Evolutionary conservation across 2,797 vertebrate species (phyloP).

Genomic region (Tinamus major): DNA sequence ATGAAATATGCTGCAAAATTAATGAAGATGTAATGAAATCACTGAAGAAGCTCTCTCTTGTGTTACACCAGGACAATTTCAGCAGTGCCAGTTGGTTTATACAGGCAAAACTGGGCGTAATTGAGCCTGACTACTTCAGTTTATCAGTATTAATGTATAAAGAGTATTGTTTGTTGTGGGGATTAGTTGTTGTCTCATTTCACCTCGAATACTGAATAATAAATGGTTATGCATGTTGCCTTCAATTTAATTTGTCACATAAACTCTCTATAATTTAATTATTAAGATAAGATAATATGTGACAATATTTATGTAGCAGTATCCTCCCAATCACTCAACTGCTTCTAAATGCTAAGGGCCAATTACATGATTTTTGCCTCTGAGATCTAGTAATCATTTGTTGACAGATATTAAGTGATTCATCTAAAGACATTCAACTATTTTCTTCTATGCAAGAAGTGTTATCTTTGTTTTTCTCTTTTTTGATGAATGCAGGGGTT

Average conservation of each 20-base stretch:
- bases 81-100: background rate
- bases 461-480: background rate
- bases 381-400: constrained; percentile 44
- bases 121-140: constrained; percentile 22
- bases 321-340: constrained; percentile 31
- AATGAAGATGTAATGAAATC: constrained; percentile 5
- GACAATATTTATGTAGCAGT: constrained; percentile 48
- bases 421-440: background rate
- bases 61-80: background rate
- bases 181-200: constrained; percentile 41
- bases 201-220: constrained; percentile 3
- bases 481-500: background rate
- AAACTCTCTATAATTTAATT: constrained; percentile 41
- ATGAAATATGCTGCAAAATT: background rate
- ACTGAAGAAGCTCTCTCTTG: constrained; percentile 1
- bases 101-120: background rate
- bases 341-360: constrained; percentile 29
- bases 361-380: constrained; percentile 46
- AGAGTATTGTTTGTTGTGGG: constrained; percentile 9
- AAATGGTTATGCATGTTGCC: constrained; percentile 24
- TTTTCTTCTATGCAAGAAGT: background rate
- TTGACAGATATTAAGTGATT: constrained; percentile 48
- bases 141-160: constrained; percentile 7
- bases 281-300: constrained; percentile 39
- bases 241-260: constrained; percentile 39